Conservation (phyloP, 1,140 invertebrate species). For the Triops cancriformis region DNA sequence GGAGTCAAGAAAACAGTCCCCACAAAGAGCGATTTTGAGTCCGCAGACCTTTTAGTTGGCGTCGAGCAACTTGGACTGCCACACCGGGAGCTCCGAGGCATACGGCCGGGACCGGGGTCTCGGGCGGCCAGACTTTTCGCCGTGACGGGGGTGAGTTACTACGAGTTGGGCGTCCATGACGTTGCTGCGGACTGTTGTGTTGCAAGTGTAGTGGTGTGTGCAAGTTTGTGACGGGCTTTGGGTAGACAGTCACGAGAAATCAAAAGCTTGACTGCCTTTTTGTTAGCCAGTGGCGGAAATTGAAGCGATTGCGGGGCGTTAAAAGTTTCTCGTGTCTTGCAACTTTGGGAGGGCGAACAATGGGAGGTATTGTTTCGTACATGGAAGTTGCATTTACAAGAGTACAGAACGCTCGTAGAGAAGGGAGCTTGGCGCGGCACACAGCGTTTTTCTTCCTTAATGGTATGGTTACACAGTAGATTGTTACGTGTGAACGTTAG, state of each 20-base stretch:
- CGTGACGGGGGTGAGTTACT: no score
- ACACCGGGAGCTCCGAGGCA: not conserved
- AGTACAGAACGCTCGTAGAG: no score
- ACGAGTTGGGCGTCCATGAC: no score
- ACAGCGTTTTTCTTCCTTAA: no score
- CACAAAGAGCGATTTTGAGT: not conserved
- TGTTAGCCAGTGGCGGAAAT: not conserved
- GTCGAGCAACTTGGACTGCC: not conserved
- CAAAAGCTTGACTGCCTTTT: not conserved
- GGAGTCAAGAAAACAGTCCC: constrained; percentile 6
- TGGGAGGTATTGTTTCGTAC: not conserved
- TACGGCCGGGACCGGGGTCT: not conserved
- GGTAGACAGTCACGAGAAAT: not conserved
- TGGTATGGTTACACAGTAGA: no score
- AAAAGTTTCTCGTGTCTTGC: not conserved
- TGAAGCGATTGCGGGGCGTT: not conserved
- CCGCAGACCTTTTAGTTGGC: not conserved
- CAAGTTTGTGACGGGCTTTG: no score
- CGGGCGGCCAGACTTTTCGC: no score
- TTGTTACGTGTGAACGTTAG: no score
- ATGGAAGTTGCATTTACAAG: not conserved
- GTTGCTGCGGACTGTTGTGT: no score
- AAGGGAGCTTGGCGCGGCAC: no score
- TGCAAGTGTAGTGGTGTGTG: no score
- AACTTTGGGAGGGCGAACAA: not conserved